Evolutionary conservation across 2,113 vertebrate species (phyloP), one percentile per base, ranked within the genome.

Genomic region (Eptatretus burgeri): DNA sequence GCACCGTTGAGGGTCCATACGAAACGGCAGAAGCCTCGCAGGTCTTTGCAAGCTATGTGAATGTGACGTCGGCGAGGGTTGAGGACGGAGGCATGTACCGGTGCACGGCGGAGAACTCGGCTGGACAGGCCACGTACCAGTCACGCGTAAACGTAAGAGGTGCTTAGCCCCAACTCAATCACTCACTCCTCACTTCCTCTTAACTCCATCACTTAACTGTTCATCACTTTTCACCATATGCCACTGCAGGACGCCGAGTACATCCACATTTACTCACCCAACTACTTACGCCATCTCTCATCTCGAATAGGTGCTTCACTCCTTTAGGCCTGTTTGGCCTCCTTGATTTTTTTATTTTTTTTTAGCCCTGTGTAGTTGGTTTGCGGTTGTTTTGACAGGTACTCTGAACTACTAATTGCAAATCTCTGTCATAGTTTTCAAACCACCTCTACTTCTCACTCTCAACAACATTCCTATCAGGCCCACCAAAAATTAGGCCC

Each of bases 61-160:
- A 96, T 64, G 79, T 96, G 69, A 93, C 81, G 13, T 73, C 76
- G 75, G 87, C 91, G 14, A 85, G 89, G 79, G 94, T 98, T 73
- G 81, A 81, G 63, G 91, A 98, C 14, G 91, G 91, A 71, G 91
- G 91, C 72, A 84, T 98, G 72, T 98, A 98, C 81, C 83, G 91
- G 73, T 98, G 91, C 78, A 78, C 82, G 19, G 91, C 91, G 71
- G 83, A 83, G 78, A 98, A 98, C 83, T 89, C 85, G 74, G 91
- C 91, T 77, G 91, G 91, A 81, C 84, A 85, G 74, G 86, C 86
- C 80, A 88, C 95, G 81, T 98, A 98, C 80, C 91, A 98, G 93
- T 88, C 89, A 83, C 89, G 89, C 89, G 95, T 98, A 95, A 98
- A 98, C 89, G 91, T 98, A 98, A 98, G 91, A 98, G 91, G 91